Percentiles rank a stretch among this genome's conserved stretches.
Evolutionary conservation across 2,113 vertebrate species (phyloP).

Genomic region (Euleptes europaea): DNA sequence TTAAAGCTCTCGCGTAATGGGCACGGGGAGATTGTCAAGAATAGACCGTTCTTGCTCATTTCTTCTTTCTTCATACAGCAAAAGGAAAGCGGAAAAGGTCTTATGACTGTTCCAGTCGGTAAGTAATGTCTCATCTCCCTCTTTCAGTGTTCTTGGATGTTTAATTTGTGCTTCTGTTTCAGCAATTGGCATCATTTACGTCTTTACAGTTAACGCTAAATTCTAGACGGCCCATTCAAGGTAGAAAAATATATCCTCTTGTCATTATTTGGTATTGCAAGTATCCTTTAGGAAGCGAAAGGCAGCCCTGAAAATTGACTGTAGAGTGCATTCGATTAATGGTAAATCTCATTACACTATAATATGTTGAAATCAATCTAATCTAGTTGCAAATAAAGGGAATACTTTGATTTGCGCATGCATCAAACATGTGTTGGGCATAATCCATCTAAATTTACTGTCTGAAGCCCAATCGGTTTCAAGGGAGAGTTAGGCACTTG

Average conservation of each 20-base stretch:
- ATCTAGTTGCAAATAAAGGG: background rate
- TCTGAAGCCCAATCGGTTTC: background rate
- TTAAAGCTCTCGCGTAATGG: background rate
- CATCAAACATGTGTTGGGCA: background rate
- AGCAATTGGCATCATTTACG: slow-evolving; percentile 11
- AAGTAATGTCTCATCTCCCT: background rate
- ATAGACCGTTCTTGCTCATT: slow-evolving; percentile 9
- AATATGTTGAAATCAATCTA: background rate
- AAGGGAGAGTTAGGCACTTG: no score
- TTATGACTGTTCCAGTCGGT: background rate
- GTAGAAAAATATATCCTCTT: slow-evolving; percentile 23
- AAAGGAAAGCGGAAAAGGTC: background rate
- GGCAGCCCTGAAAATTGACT: background rate
- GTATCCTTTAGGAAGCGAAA: background rate
- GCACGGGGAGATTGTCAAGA: slow-evolving; percentile 8
- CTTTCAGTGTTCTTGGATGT: background rate
- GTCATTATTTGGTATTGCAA: slow-evolving; percentile 14
- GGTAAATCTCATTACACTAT: background rate
- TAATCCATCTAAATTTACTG: background rate
- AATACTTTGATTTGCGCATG: background rate
- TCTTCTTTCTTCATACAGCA: background rate
- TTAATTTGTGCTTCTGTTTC: slow-evolving; percentile 1
- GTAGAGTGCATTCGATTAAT: background rate
- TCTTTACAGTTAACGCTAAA: background rate
- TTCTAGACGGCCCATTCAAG: slow-evolving; percentile 19